phyloP scores from a whole-genome alignment of 2,113 vertebrate species.

The Esox niger region DNA sequence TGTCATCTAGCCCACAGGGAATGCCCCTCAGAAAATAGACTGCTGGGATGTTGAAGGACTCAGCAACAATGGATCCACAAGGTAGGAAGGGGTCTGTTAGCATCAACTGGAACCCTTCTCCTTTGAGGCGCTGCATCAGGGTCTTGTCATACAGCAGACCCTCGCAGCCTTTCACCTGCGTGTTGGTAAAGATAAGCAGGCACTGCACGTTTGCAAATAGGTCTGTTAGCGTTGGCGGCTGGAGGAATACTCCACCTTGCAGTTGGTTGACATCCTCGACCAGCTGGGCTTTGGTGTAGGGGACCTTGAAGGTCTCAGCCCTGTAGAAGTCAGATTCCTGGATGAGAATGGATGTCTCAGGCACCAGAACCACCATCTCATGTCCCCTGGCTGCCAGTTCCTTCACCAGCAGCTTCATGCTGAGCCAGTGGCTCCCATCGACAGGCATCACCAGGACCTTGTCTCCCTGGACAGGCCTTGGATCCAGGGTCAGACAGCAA shows the following conservation, averaged over 20 bases:
- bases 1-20: conserved; percentile 69
- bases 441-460: conserved; percentile 79
- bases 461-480: conserved; percentile 52
- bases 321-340: conserved; percentile 26
- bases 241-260: conserved; percentile 24
- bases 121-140: conserved; percentile 66
- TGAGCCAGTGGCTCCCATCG: conserved; percentile 87
- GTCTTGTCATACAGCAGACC: conserved; percentile 65
- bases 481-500: conserved; percentile 27
- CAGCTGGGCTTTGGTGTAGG: conserved; percentile 60
- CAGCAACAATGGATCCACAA: conserved; percentile 78
- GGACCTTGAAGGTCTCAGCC: conserved; percentile 60
- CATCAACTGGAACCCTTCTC: conserved; percentile 71
- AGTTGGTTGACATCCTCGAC: not conserved
- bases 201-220: conserved; percentile 29
- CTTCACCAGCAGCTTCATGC: conserved; percentile 76
- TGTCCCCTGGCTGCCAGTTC: conserved; percentile 74
- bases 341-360: conserved; percentile 71
- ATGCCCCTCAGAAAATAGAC: conserved; percentile 79
- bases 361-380: conserved; percentile 70
- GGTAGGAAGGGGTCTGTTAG: conserved; percentile 80
- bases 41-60: conserved; percentile 72
- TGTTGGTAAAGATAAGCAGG: conserved; percentile 48
- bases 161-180: conserved; percentile 59
- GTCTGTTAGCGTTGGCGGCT: conserved; percentile 8